Evolutionary conservation across 2,888 invertebrate species (phyloP), one percentile per base, ranked within the genome.

Genomic region (Schrankia costaestrigalis): DNA sequence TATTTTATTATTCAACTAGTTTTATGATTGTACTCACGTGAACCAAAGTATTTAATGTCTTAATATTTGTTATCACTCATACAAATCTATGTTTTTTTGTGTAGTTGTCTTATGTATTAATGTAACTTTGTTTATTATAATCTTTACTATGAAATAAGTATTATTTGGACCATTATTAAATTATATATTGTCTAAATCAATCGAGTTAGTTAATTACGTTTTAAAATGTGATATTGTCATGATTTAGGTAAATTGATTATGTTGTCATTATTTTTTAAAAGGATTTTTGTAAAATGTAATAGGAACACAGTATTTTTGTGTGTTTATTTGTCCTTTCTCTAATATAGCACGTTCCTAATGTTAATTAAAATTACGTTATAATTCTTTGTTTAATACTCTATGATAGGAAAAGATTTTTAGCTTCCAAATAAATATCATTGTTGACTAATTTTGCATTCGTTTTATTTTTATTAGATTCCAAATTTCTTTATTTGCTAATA

Each of bases 381-480:
- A 75, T 74, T 74, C 61, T 74, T 72, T 62, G 68, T 71, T 59
- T 65, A 58, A 64, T 63, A 69, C 60, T 69, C 76, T 67, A 66
- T 59, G 64, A 60, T 65, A 65, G 62, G 60, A 72, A 62, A 70
- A 72, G 56, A 71, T 69, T 71, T 25, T 76, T 74, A 77, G 75
- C 72, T 80, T 81, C 64, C 69, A 78, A 86, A 85, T 85, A 86
- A 85, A 86, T 86, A 85, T 82, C 68, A 81, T 78, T 85, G 86
- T 86, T 86, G 79, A 84, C 75, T 67, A 76, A 51, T 50, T 32
- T 38, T 37, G 23, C n/a, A n/a, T n/a, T 55, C 63, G 63, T 44
- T 23, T 25, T 37, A 50, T 28, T 2, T 7, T 3, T 3, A 25
- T 15, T 21, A 10, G 10, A 14, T n/a, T 5, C 6, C 9, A 2